Conservation (phyloP, 2,797 vertebrate genomes). For the Florisuga fusca region DNA sequence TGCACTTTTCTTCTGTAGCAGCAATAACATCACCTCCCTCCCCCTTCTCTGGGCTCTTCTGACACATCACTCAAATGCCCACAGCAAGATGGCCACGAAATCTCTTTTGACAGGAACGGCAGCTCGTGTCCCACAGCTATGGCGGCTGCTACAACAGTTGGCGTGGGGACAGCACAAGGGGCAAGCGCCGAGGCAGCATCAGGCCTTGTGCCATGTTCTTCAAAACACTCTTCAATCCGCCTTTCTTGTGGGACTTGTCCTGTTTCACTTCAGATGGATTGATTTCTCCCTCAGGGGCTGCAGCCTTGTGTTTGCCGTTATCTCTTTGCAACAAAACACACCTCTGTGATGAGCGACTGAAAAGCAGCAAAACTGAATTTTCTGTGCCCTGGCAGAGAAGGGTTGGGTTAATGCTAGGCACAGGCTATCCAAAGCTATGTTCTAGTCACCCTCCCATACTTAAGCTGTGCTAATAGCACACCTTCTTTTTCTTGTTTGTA, state of each 20-base stretch:
- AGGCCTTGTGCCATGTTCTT: neutral
- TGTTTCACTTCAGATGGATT: neutral
- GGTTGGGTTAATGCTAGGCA: neutral
- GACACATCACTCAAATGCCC: conserved; percentile 25
- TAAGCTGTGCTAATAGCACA: neutral
- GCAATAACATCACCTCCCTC: conserved; percentile 44
- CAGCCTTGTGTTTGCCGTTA: neutral
- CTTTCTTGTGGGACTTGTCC: neutral
- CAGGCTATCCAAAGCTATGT: neutral
- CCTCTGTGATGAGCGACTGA: neutral
- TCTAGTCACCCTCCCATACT: neutral
- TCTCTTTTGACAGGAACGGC: conserved; percentile 47
- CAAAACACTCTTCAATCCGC: neutral
- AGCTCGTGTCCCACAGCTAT: neutral
- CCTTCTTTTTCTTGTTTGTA: neutral
- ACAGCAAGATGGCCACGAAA: neutral
- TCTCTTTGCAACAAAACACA: neutral
- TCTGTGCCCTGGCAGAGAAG: neutral
- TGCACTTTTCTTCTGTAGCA: neutral
- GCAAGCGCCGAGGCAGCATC: neutral
- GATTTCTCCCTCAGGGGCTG: neutral
- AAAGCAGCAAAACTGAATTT: neutral
- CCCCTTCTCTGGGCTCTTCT: neutral
- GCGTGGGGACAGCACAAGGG: neutral
- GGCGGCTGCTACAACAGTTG: neutral